Evolutionary conservation across 2,113 vertebrate species (phyloP).

Genomic region (Cephalopholis sonnerati): DNA sequence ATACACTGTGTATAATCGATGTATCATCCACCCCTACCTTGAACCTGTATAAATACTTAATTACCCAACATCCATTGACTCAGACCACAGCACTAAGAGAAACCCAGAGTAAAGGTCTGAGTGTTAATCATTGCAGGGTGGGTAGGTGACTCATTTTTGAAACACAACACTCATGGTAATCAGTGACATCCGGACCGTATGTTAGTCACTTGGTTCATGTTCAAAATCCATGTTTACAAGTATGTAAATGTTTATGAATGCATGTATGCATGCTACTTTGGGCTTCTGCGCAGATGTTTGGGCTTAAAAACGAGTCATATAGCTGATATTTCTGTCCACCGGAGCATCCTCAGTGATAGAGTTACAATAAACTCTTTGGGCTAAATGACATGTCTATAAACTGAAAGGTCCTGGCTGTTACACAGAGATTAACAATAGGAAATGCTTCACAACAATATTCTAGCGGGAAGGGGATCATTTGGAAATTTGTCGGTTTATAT

Average conservation of each 20-base stretch:
- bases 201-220: slow-evolving; percentile 69
- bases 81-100: not conserved
- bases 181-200: slow-evolving; percentile 69
- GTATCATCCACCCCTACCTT: no score
- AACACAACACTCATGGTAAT: slow-evolving; percentile 72
- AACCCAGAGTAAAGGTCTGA: slow-evolving; percentile 23
- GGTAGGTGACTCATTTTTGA: slow-evolving; percentile 62
- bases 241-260: slow-evolving; percentile 80
- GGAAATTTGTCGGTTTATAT: not conserved
- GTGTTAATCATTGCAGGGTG: slow-evolving; percentile 47
- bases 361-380: slow-evolving; percentile 17
- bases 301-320: slow-evolving; percentile 46
- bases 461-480: not conserved
- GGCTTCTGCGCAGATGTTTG: slow-evolving; percentile 73
- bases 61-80: slow-evolving; percentile 1
- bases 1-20: no score
- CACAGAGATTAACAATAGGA: not conserved
- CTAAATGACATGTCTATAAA: slow-evolving; percentile 22
- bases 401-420: not conserved
- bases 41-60: not conserved
- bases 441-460: slow-evolving; percentile 12
- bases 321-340: slow-evolving; percentile 36
- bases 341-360: slow-evolving; percentile 2
- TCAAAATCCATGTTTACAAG: slow-evolving; percentile 74
- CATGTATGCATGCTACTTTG: slow-evolving; percentile 74